These are phyloP conservation scores for Spicauda simplicius DNA, from an alignment of 2,888 invertebrate species.

Conservation along the genomic window DNA sequence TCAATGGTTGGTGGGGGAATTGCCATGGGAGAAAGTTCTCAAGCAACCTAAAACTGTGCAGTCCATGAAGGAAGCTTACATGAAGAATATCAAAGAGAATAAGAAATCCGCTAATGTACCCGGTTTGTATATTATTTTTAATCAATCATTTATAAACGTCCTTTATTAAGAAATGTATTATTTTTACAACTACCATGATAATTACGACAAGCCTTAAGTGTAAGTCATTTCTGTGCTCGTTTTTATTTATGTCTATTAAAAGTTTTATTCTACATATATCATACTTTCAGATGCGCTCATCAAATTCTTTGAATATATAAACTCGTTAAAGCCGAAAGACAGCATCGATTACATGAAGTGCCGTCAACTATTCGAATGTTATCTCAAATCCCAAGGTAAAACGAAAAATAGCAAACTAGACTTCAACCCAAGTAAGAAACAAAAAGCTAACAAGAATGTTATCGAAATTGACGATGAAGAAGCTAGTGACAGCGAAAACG, in stretches of 20 bases:
- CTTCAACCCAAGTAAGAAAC: conserved; percentile 71
- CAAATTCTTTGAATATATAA: conserved; percentile 88
- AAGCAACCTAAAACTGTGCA: conserved; percentile 86
- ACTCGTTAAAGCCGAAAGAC: conserved; percentile 88
- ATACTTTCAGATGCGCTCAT: conserved; percentile 83
- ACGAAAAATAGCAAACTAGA: conserved; percentile 84
- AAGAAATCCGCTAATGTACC: conserved; percentile 70
- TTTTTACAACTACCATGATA: too few species aligned
- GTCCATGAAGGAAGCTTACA: conserved; percentile 87
- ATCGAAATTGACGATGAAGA: conserved; percentile 41
- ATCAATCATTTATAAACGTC: too few species aligned
- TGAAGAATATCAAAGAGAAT: conserved; percentile 81
- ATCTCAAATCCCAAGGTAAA: conserved; percentile 86
- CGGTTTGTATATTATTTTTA: conserved; percentile 45
- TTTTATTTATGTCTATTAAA: too few species aligned
- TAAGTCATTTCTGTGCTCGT: too few species aligned
- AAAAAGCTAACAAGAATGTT: conserved; percentile 44
- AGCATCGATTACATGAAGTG: conserved; percentile 90
- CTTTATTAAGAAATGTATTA: too few species aligned
- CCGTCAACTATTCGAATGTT: conserved; percentile 86
- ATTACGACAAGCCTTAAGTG: too few species aligned
- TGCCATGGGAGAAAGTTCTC: conserved; percentile 93
- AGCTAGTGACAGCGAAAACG: conserved; percentile 39
- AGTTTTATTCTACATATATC: too few species aligned
- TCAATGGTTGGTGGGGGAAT: conserved; percentile 93